Evolutionary conservation across 2,113 vertebrate species (phyloP).

Genomic region (Corythaeola cristata): DNA sequence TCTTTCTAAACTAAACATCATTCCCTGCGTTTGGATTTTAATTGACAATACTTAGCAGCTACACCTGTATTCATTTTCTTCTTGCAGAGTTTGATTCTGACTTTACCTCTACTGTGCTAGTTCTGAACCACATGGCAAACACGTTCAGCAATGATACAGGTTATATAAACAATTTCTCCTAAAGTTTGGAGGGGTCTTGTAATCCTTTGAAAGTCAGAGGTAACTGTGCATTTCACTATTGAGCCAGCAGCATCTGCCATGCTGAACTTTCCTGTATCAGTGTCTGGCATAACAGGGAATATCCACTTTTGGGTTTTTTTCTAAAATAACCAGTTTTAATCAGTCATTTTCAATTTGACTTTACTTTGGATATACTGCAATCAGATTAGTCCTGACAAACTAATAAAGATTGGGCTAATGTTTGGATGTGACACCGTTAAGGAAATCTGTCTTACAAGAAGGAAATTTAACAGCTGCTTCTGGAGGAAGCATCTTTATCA

Average conservation of each 20-base stretch:
- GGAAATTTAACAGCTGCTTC: conserved; percentile 54
- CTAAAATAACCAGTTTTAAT: neutral
- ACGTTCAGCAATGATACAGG: neutral
- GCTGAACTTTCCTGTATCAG: neutral
- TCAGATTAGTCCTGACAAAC: conserved; percentile 33
- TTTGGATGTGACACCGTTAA: neutral
- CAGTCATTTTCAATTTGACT: conserved; percentile 6
- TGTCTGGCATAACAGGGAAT: neutral
- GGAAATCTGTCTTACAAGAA: conserved; percentile 20
- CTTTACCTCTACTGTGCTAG: neutral
- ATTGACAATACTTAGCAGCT: neutral
- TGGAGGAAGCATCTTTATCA: conserved; percentile 60
- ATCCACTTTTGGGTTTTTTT: neutral
- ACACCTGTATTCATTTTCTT: neutral
- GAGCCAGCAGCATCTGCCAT: neutral
- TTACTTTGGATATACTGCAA: neutral
- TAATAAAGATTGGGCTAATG: neutral
- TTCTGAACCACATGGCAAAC: neutral
- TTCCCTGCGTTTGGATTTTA: neutral
- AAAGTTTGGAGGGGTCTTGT: neutral
- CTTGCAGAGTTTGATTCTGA: neutral
- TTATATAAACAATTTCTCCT: neutral
- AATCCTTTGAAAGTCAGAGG: neutral
- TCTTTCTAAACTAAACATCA: neutral
- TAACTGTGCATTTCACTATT: neutral